phyloP scores from a whole-genome alignment of 2,888 invertebrate genomes.

The Apamea epomidion region DNA sequence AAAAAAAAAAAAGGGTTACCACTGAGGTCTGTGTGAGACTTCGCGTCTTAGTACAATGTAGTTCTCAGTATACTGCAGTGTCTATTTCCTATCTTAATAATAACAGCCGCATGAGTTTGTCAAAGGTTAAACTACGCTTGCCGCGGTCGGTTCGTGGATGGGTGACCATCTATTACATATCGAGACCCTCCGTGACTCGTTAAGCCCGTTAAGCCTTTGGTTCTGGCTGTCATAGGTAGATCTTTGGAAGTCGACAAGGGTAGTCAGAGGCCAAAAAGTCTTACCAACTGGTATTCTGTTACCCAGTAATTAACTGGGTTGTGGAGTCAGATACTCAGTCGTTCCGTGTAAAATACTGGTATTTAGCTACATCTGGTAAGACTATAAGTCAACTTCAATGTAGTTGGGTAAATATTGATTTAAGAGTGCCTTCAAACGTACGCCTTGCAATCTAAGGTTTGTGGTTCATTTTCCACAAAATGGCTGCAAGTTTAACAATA shows the following conservation, averaged over 20 bases:
- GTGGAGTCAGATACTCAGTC: not conserved
- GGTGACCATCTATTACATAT: not conserved
- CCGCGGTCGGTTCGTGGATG: not conserved
- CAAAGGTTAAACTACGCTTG: not conserved
- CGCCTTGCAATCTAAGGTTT: slow-evolving; percentile 15
- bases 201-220: not conserved
- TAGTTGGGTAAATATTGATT: no score
- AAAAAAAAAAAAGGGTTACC: no score
- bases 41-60: not conserved
- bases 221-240: not conserved
- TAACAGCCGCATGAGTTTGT: not conserved
- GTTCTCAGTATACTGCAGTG: not conserved
- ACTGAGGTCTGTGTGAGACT: not conserved
- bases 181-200: not conserved
- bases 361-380: not conserved
- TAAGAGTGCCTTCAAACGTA: slow-evolving; percentile 1
- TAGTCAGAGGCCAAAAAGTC: not conserved
- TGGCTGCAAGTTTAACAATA: slow-evolving; percentile 44
- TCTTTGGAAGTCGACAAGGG: not conserved
- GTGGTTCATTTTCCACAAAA: slow-evolving; percentile 26
- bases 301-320: not conserved
- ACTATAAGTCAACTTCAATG: not conserved
- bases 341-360: not conserved
- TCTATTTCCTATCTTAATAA: not conserved
- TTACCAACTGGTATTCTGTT: not conserved